These are phyloP conservation scores for Imbricaverruca yamaguchii DNA, from an alignment of 2,888 invertebrate genomes.

Conservation along the genomic window DNA sequence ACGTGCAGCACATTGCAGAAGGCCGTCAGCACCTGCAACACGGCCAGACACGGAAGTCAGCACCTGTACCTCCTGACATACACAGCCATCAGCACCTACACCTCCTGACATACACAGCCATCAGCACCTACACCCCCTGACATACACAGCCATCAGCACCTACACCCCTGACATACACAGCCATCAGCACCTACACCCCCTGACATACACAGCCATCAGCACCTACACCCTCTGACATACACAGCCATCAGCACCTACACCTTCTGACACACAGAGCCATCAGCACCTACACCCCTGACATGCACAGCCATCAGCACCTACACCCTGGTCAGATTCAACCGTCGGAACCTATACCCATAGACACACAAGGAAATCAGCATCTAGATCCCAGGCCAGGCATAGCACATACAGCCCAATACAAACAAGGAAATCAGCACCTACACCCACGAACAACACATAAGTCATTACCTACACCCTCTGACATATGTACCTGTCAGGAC, in stretches of 20 bases:
- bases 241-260: background rate
- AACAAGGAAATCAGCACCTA: too few species aligned
- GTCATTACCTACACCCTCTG: too few species aligned
- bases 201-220: background rate
- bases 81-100: background rate
- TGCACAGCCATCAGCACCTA: background rate
- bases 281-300: background rate
- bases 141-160: background rate
- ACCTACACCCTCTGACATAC: background rate
- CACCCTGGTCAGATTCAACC: background rate
- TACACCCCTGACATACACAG: background rate
- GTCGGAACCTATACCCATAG: background rate
- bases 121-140: background rate
- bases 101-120: background rate
- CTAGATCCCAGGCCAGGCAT: background rate
- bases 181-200: too few species aligned
- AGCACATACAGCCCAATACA: too few species aligned
- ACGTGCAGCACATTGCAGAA: conserved; percentile 94
- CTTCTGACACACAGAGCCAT: background rate
- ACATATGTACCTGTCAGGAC: too few species aligned
- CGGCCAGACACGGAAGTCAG: background rate
- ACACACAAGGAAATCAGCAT: background rate
- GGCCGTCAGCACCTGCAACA: conserved; percentile 68
- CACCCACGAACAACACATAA: too few species aligned
- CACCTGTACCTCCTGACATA: conserved; percentile 24